Evolutionary conservation across 1,140 invertebrate species (phyloP), one percentile per base, ranked within the genome.

Genomic region (Atta colombica): DNA sequence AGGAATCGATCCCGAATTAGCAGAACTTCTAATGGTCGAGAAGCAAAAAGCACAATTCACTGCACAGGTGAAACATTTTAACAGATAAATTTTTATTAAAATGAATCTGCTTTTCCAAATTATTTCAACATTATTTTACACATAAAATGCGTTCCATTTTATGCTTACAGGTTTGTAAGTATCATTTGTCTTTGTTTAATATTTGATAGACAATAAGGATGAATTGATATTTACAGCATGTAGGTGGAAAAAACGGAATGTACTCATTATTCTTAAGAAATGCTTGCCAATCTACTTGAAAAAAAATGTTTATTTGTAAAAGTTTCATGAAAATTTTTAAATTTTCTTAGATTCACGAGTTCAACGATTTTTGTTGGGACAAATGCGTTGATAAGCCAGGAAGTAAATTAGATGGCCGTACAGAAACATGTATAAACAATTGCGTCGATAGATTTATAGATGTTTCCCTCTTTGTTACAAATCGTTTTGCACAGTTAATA

Each of bases 361-460:
- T 99, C 93, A 99, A 98, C 90, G 98, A 99, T 92, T 97, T 98
- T 78, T 99, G 99, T 94, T 99, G 98, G 98, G 98, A 99, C 16
- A 98, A 98, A 94, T 99, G 99, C 94, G 96, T 99, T 4, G 98
- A 98, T 39, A 98, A 98, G 93, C 98, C 98, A 31, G 96, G 97
- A 87, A 96, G 96, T 51, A 99, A 98, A 95, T 94, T 99, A 86
- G 99, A 99, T 92, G 97, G 97, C 31, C 97, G 97, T 92, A 98
- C 98, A 14, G 98, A 99, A 96, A 97, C 97, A 0, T 99, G 99
- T 93, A 95, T 99, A 35, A 96, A 96, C 39, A 99, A 99, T 95
- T 99, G 99, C 96, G 98, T 99, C 0, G 98, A 99, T 90, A 96
- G 99, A 90, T 99, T 99, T 93, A 98, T 99, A 87, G 99, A 99